Evolutionary conservation across 2,888 invertebrate species (phyloP), one percentile per base, ranked within the genome.

Genomic region (Drosophila niveifrons): DNA sequence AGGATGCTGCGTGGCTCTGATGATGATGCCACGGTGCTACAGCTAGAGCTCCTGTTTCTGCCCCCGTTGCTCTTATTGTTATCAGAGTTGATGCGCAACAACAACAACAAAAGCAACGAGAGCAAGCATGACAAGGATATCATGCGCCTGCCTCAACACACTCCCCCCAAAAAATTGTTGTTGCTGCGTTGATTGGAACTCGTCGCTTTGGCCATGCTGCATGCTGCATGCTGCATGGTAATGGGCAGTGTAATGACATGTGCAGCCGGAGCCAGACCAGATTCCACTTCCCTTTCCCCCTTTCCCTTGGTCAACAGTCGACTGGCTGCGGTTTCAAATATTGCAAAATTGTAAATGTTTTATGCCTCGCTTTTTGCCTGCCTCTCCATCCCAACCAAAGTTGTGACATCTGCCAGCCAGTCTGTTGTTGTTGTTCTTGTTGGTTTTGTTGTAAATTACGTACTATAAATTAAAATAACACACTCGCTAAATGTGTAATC

Each of bases 271-370:
- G 31, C 53, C 57, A 57, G 53, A 64, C 75, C 67, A 11, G 11
- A n/a, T 13, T 2, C 18, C 11, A 39, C 66, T 44, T 51, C 51
- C 63, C 56, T 36, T 2, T 10, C 31, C 48, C 4, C 11, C 2
- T 4, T 23, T 10, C n/a, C 6, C 7, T 29, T 1, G 36, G 17
- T 17, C 9, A 3, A 39, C 48, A 36, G 36, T 71, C 48, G 65
- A 68, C 66, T 80, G 82, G 75, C 76, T 90, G 90, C 80, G 91
- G 90, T 90, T 86, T 80, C 82, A 88, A 83, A 90, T 84, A 82
- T 87, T 81, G 85, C 82, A 85, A 90, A 90, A 74, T 77, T 72
- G 66, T 71, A 75, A 82, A 88, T 82, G 86, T 71, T 79, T 88
- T 71, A 72, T 74, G 23, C 23, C 23, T 50, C 34, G 10, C 41